A percentile compares a stretch with the other conserved stretches of the same genome.
Conservation (phyloP, 2,113 vertebrate genomes). For the Nycticebus coucang region DNA sequence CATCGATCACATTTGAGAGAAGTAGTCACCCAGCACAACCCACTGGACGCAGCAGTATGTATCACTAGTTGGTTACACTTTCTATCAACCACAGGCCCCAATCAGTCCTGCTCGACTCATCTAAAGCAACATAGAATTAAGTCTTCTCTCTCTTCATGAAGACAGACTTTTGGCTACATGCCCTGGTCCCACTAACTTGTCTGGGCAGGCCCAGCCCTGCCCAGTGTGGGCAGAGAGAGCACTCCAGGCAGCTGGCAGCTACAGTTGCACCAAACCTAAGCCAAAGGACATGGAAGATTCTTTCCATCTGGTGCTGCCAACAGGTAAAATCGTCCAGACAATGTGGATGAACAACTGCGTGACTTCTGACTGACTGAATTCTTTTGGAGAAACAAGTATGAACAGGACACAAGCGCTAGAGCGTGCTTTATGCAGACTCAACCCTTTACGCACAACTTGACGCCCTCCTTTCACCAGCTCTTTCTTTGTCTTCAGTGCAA, state of each 20-base stretch:
- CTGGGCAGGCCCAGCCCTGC: not conserved
- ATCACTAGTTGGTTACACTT: not conserved
- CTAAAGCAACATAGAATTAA: not conserved
- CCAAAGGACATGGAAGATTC: conserved; percentile 2
- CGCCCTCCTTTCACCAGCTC: not conserved
- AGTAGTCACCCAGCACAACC: not conserved
- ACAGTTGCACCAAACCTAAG: not conserved
- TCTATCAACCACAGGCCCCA: not conserved
- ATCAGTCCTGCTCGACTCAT: not conserved
- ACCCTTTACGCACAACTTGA: not conserved
- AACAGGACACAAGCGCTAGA: not conserved
- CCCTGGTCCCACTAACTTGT: not conserved
- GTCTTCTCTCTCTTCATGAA: not conserved
- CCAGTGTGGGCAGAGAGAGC: not conserved
- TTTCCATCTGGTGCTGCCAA: conserved; percentile 41
- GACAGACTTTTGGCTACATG: conserved; percentile 7
- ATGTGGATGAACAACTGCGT: not conserved
- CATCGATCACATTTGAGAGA: not conserved
- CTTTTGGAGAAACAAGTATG: conserved; percentile 28
- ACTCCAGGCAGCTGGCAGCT: conserved; percentile 17
- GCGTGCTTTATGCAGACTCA: not conserved
- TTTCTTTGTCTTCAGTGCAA: conserved; percentile 66
- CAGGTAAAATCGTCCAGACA: conserved; percentile 40
- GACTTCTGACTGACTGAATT: conserved; percentile 33
- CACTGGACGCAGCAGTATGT: not conserved